Conservation (phyloP, 2,113 vertebrate genomes). For the Heterotis niloticus region DNA sequence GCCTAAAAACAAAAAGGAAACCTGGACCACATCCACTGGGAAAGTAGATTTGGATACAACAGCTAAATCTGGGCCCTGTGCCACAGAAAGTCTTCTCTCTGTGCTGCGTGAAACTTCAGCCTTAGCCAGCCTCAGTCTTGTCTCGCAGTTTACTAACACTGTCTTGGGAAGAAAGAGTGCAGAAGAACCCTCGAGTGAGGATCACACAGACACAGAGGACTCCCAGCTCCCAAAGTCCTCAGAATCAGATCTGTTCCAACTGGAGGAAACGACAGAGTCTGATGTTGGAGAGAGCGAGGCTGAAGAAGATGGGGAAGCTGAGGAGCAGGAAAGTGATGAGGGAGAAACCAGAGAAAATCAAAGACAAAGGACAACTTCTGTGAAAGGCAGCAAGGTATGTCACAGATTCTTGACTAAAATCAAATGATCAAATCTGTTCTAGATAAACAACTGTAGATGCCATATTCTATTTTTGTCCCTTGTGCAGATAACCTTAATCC, state of each 20-base stretch:
- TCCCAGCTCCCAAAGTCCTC: conserved; percentile 15
- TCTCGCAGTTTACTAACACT: conserved; percentile 22
- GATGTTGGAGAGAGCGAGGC: conserved; percentile 38
- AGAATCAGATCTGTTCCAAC: conserved; percentile 13
- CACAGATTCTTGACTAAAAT: not conserved
- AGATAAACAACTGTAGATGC: too few relatives aligned
- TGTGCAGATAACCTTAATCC: too few relatives aligned
- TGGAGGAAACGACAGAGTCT: conserved; percentile 39
- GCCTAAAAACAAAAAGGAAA: conserved; percentile 2
- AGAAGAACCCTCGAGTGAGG: not conserved
- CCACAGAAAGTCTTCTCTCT: not conserved
- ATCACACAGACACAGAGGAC: conserved; percentile 13
- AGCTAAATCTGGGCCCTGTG: not conserved
- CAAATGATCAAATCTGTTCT: too few relatives aligned
- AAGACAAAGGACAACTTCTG: conserved; percentile 16
- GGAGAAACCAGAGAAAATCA: not conserved
- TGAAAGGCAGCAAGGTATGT: conserved; percentile 50
- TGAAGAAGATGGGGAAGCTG: conserved; percentile 37
- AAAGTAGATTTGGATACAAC: not conserved
- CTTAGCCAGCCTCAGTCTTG: not conserved
- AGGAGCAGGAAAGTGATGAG: not conserved
- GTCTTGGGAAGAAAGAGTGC: conserved; percentile 26
- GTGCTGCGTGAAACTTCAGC: not conserved
- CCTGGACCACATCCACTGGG: not conserved
- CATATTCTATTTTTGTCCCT: too few relatives aligned